Evolutionary conservation across 2,888 invertebrate species (phyloP).

Genomic region (Eupithecia exiguata): DNA sequence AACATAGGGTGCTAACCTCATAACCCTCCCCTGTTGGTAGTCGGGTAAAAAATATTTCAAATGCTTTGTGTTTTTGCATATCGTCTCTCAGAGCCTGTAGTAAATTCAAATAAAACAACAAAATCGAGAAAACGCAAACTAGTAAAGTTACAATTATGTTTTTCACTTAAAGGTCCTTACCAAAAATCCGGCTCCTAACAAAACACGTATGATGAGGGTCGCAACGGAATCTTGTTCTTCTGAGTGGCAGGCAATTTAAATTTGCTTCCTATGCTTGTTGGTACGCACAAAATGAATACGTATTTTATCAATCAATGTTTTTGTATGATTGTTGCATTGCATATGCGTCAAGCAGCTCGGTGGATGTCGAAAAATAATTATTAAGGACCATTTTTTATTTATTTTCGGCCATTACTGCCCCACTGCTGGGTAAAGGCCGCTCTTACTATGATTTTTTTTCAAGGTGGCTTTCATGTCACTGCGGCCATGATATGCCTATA

Average conservation of each 20-base stretch:
- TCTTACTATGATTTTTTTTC: too few species aligned
- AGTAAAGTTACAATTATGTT: neutral
- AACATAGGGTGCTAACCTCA: too few species aligned
- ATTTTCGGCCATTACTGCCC: too few species aligned
- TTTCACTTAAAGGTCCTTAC: neutral
- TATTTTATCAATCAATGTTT: neutral
- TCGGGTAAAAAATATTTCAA: too few species aligned
- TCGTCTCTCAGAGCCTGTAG: too few species aligned
- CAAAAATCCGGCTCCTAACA: neutral
- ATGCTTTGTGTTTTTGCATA: too few species aligned
- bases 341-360: too few species aligned
- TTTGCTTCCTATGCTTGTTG: neutral
- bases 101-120: too few species aligned
- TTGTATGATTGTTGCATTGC: neutral
- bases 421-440: too few species aligned
- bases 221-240: neutral
- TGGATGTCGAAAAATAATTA: neutral
- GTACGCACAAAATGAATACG: neutral
- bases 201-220: neutral
- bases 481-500: too few species aligned
- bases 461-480: too few species aligned
- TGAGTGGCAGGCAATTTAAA: conserved; percentile 2
- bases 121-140: neutral
- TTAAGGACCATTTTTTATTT: neutral
- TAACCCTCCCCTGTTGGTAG: too few species aligned